These are phyloP conservation scores for Microtus pennsylvanicus DNA, from an alignment of 2,113 vertebrate species.

Conservation along the genomic window DNA sequence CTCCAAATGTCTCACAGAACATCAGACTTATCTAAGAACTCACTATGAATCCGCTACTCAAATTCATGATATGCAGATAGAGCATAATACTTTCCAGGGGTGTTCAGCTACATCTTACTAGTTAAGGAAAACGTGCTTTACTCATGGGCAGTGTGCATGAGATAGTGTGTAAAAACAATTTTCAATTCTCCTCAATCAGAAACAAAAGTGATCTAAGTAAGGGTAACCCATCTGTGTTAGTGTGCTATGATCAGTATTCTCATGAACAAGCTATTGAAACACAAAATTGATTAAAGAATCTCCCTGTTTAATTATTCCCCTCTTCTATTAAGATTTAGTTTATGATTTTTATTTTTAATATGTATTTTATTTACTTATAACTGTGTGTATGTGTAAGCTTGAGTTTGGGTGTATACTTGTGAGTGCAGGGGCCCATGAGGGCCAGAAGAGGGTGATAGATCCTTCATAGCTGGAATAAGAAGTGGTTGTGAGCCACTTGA, in stretches of 20 bases:
- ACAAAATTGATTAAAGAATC: neutral
- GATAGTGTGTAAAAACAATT: neutral
- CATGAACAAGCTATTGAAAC: conserved; percentile 68
- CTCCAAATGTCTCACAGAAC: neutral
- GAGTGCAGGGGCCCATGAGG: neutral
- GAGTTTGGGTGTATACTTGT: neutral
- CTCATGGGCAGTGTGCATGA: neutral
- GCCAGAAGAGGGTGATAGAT: neutral
- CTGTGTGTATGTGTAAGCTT: neutral
- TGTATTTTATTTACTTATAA: neutral
- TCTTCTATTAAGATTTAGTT: neutral
- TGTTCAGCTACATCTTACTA: conserved; percentile 45
- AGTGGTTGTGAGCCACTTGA: neutral
- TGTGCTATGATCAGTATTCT: neutral
- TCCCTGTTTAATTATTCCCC: conserved; percentile 54
- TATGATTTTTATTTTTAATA: neutral
- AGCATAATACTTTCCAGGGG: neutral
- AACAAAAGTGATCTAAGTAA: neutral
- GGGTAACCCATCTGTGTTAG: neutral
- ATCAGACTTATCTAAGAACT: neutral
- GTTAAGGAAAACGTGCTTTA: conserved; percentile 14
- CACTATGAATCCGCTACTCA: neutral
- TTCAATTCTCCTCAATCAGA: neutral
- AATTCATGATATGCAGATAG: conserved; percentile 32
- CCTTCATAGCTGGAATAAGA: neutral